phyloP scores from a whole-genome alignment of 2,113 vertebrate species.

The Acanthochromis polyacanthus region DNA sequence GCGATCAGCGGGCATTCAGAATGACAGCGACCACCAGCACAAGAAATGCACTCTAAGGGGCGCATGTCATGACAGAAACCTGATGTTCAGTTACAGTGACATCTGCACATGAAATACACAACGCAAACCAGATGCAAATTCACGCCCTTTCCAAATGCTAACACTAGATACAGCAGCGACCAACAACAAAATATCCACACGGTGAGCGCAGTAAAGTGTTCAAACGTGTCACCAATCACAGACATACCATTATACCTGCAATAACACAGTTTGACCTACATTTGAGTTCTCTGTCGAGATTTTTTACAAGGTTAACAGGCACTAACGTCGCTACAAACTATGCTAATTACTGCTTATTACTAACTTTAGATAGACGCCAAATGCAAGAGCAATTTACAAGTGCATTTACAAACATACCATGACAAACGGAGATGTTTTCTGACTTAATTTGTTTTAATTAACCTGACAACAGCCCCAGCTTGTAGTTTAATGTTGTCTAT shows the following conservation, averaged over 20 bases:
- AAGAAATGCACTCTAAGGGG: not conserved
- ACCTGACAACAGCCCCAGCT: not conserved
- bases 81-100: not conserved
- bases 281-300: not conserved
- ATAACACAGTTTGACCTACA: not conserved
- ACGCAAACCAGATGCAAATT: not conserved
- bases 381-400: not conserved
- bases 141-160: constrained; percentile 14
- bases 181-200: not conserved
- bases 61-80: not conserved
- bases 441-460: not conserved
- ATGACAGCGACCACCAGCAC: constrained; percentile 24
- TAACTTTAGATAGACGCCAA: not conserved
- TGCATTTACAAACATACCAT: not conserved
- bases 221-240: not conserved
- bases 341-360: constrained; percentile 30
- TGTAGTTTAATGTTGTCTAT: not conserved
- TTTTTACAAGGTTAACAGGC: constrained; percentile 1
- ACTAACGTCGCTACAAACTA: constrained; percentile 4
- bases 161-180: not conserved
- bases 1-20: not conserved
- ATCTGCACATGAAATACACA: not conserved
- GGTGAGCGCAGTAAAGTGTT: not conserved
- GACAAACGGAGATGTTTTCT: not conserved
- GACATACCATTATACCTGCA: not conserved